These are phyloP conservation scores for Notolepis coatsorum DNA, from an alignment of 2,797 vertebrate genomes.

Conservation along the genomic window DNA sequence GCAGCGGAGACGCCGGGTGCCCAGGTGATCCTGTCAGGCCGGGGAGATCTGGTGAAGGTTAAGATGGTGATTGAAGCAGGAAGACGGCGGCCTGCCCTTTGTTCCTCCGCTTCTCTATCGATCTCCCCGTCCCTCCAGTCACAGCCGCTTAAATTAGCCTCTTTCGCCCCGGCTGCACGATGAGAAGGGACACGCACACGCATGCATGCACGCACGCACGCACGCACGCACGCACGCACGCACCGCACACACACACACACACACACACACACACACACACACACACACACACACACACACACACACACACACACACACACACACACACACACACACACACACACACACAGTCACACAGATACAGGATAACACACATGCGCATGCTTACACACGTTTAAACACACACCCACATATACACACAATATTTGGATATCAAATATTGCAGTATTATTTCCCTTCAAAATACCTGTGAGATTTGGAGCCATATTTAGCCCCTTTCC, in stretches of 20 bases:
- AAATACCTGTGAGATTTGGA: constrained; percentile 25
- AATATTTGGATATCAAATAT: too few relatives aligned
- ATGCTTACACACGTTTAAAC: too few relatives aligned
- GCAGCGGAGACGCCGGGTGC: background rate
- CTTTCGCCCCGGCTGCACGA: constrained; percentile 21
- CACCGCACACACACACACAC: background rate
- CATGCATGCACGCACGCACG: background rate
- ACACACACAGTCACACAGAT: constrained; percentile 3
- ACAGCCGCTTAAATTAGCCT: constrained; percentile 58
- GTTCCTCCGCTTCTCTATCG: constrained; percentile 62
- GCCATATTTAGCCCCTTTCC: too few relatives aligned
- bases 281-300: background rate
- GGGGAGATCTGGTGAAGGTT: constrained; percentile 68
- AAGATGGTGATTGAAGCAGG: constrained; percentile 65
- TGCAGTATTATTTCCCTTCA: constrained; percentile 48
- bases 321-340: background rate
- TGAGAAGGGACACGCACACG: background rate
- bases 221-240: background rate
- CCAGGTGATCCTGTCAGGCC: constrained; percentile 56
- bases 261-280: background rate
- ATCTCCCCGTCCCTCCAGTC: constrained; percentile 62
- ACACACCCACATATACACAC: too few relatives aligned
- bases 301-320: background rate
- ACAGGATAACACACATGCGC: background rate
- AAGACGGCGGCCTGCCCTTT: constrained; percentile 66